Evolutionary conservation across 2,797 vertebrate species (phyloP).

Genomic region (Sebastes cheni): DNA sequence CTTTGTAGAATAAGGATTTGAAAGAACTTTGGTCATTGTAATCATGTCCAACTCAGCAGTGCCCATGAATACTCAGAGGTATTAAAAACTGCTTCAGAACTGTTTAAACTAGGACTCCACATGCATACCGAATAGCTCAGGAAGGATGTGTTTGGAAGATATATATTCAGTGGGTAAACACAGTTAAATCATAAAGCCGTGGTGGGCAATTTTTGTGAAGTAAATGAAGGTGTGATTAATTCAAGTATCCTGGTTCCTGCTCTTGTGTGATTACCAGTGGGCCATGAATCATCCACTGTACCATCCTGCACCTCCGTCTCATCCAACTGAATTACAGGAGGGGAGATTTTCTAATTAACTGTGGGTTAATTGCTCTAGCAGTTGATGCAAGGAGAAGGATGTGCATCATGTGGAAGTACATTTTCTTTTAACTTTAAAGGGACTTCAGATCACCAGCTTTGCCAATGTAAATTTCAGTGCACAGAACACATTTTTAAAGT

Average conservation of each 20-base stretch:
- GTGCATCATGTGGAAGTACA: slow-evolving; percentile 38
- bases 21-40: slow-evolving; percentile 23
- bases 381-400: slow-evolving; percentile 57
- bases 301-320: slow-evolving; percentile 51
- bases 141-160: slow-evolving; percentile 45
- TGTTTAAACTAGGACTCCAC: slow-evolving; percentile 36
- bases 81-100: slow-evolving; percentile 35
- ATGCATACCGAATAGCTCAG: slow-evolving; percentile 36
- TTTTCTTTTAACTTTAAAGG: slow-evolving; percentile 42
- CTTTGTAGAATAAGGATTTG: slow-evolving; percentile 6
- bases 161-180: slow-evolving; percentile 65
- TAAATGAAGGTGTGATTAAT: slow-evolving; percentile 78
- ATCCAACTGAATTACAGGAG: slow-evolving; percentile 66
- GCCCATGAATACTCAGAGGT: slow-evolving; percentile 24
- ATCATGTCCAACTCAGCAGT: slow-evolving; percentile 23
- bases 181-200: slow-evolving; percentile 66
- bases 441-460: slow-evolving; percentile 7
- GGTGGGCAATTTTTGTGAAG: slow-evolving; percentile 69
- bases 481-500: neutral
- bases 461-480: neutral
- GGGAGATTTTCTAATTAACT: slow-evolving; percentile 77
- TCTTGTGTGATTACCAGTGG: slow-evolving; percentile 72
- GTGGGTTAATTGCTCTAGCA: slow-evolving; percentile 72
- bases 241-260: slow-evolving; percentile 67
- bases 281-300: slow-evolving; percentile 74